Evolutionary conservation across 2,113 vertebrate genomes (phyloP).

Genomic region (Apteryx mantelli): DNA sequence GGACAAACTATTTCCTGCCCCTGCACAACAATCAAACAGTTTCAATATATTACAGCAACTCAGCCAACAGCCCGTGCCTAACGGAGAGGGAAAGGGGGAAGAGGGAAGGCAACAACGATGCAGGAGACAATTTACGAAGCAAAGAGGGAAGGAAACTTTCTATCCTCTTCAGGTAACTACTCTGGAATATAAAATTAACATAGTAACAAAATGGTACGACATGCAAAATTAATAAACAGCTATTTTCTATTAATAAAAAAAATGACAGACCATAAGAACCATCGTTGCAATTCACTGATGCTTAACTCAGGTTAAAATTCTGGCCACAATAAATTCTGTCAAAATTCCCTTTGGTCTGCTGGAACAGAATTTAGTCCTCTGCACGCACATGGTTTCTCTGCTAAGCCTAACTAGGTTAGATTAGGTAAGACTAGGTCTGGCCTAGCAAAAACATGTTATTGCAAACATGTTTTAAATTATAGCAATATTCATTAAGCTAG

Average conservation of each 20-base stretch:
- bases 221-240: not conserved
- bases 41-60: not conserved
- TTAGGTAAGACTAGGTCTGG: not conserved
- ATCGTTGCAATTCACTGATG: not conserved
- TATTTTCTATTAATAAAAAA: not conserved
- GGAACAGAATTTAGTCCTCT: not conserved
- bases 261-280: not conserved
- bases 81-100: no score
- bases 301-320: not conserved
- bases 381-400: not conserved
- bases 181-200: not conserved
- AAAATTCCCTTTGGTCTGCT: not conserved
- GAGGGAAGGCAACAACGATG: no score
- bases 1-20: not conserved
- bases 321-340: not conserved
- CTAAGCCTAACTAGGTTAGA: not conserved
- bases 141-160: not conserved
- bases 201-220: not conserved
- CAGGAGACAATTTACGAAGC: not conserved
- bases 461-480: not conserved
- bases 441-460: not conserved
- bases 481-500: not conserved
- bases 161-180: not conserved
- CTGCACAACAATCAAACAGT: not conserved
- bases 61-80: not conserved